Evolutionary conservation across 2,113 vertebrate genomes (phyloP), one percentile per base, ranked within the genome.

Genomic region (Notiomystis cincta): DNA sequence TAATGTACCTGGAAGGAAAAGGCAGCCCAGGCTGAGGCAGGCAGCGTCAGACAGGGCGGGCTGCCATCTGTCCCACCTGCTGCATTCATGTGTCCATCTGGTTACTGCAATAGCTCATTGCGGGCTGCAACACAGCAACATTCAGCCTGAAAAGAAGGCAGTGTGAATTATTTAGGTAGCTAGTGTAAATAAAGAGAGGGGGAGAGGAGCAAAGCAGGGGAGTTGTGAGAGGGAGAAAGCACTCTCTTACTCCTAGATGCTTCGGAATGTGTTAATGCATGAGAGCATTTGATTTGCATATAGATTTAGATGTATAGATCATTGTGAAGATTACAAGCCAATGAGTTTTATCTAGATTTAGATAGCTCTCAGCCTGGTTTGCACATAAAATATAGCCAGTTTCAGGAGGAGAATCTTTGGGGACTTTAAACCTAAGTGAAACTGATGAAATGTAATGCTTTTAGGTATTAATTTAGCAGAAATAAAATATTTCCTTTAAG

Each of bases 61-160:
- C 85, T 97, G 98, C 98, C 98, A 98, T 98, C 98, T 98, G 98
- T 98, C 98, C 98, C 98, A 98, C 98, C 98, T 98, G 98, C 98
- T 98, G 98, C 98, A 98, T 97, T 95, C 97, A 84, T 92, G 96
- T 97, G 98, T 98, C 98, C 98, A 98, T 98, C 98, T 98, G 98
- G 89, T 98, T 97, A 92, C 97, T 95, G 98, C 98, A 97, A 56
- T 97, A 95, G 97, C 98, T 98, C 98, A 95, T 97, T 83, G 97
- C 96, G 40, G 98, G 92, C 97, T 97, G 96, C 97, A 80, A 96
- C 95, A 67, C 90, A 97, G 97, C 95, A 96, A 93, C 97, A 51
- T 67, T 93, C 91, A 58, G 94, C 58, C 97, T 97, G 97, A 95
- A 97, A 98, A 97, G 97, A 88, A 97, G 98, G 98, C 98, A 90